phyloP scores from a whole-genome alignment of 2,888 invertebrate genomes.

The Melitaea athalia region DNA sequence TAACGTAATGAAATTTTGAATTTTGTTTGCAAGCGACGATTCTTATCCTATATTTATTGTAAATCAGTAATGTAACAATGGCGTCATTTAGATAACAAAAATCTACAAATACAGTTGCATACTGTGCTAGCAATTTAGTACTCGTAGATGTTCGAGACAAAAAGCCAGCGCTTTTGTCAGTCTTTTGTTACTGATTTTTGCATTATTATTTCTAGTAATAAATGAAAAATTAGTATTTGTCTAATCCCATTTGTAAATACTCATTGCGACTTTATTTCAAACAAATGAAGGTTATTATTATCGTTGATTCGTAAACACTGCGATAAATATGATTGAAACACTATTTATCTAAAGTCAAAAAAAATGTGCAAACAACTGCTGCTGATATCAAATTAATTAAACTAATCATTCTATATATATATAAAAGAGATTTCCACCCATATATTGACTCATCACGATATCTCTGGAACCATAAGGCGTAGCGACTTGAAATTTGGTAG shows the following conservation, averaged over 20 bases:
- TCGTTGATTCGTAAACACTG: too few species aligned
- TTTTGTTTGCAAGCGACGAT: background rate
- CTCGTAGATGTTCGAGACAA: conserved; percentile 4
- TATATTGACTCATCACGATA: too few species aligned
- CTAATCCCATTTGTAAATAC: conserved; percentile 35
- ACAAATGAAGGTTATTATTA: background rate
- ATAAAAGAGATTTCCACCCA: too few species aligned
- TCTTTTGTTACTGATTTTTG: conserved; percentile 26
- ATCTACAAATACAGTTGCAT: background rate
- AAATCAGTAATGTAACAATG: background rate
- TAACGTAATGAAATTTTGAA: background rate
- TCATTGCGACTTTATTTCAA: conserved; percentile 24
- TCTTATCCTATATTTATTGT: background rate
- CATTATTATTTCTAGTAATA: conserved; percentile 29
- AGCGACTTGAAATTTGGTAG: too few species aligned
- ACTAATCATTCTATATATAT: too few species aligned
- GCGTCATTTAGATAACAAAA: background rate
- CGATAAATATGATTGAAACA: too few species aligned
- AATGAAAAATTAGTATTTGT: conserved; percentile 34
- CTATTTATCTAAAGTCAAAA: too few species aligned
- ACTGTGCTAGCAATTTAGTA: background rate
- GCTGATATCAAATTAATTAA: too few species aligned
- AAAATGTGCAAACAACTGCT: too few species aligned
- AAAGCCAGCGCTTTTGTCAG: background rate
- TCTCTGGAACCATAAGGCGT: too few species aligned